Evolutionary conservation across 1,140 invertebrate genomes (phyloP).

Genomic region (Lordiphosa collinella): DNA sequence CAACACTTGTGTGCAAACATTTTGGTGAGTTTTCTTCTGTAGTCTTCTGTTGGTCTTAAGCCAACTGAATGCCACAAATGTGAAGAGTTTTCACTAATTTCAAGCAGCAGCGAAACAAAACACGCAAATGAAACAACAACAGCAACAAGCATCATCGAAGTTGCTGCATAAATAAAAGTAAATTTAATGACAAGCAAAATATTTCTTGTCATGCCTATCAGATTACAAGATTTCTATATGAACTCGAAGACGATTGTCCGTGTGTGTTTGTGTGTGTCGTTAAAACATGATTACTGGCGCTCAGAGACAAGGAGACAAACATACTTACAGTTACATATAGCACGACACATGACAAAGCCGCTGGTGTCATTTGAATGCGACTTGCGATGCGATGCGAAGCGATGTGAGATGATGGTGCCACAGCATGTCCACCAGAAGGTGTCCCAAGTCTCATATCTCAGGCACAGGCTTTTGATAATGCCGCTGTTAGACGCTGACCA

Average conservation of each 20-base stretch:
- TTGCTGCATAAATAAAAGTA: conserved; percentile 76
- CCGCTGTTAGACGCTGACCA: conserved; percentile 27
- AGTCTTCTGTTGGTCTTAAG: conserved; percentile 29
- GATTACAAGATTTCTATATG: conserved; percentile 77
- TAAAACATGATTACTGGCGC: conserved; percentile 75
- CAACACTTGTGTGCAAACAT: conserved; percentile 63
- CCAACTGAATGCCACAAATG: conserved; percentile 60
- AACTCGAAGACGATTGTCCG: conserved; percentile 56
- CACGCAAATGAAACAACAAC: conserved; percentile 63
- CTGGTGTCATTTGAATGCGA: conserved; percentile 75
- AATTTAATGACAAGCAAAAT: conserved; percentile 78
- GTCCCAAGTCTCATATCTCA: conserved; percentile 40
- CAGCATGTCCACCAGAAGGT: conserved; percentile 19
- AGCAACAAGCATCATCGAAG: conserved; percentile 66
- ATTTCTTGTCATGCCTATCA: conserved; percentile 77
- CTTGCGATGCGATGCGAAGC: conserved; percentile 46
- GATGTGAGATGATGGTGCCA: conserved; percentile 51
- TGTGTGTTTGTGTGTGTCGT: conserved; percentile 53
- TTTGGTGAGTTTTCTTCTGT: conserved; percentile 39
- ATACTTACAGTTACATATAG: conserved; percentile 47
- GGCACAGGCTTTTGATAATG: conserved; percentile 42
- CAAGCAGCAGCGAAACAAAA: conserved; percentile 69
- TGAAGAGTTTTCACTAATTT: conserved; percentile 77
- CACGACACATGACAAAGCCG: conserved; percentile 67
- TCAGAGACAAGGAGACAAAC: conserved; percentile 30